Conservation (phyloP, 1,140 invertebrate species). For the Tetraneura akinire region DNA sequence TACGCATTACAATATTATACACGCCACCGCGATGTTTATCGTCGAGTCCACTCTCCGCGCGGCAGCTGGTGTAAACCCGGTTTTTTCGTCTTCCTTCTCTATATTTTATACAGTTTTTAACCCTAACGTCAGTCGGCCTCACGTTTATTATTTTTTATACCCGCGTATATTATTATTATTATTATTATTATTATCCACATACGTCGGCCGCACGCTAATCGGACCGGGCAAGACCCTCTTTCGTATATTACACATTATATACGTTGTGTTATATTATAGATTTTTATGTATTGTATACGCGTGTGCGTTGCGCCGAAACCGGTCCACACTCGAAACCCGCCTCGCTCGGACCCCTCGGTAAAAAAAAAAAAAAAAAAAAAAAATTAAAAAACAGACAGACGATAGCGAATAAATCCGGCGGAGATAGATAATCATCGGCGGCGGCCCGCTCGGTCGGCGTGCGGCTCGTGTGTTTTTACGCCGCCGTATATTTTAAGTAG, state of each 20-base stretch:
- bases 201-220: background rate
- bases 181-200: no score
- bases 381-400: conserved; percentile 28
- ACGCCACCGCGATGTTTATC: conserved; percentile 31
- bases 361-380: no score
- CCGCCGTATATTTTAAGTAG: no score
- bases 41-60: background rate
- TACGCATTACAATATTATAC: no score
- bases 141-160: background rate
- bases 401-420: conserved; percentile 45
- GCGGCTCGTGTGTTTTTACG: conserved; percentile 21
- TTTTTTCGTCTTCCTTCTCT: conserved; percentile 13
- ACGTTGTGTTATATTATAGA: background rate
- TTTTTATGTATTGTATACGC: background rate
- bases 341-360: conserved; percentile 24
- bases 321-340: conserved; percentile 38
- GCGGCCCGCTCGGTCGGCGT: background rate
- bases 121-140: conserved; percentile 19
- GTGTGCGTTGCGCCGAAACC: conserved; percentile 30
- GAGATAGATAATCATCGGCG: conserved; percentile 40
- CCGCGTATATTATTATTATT: background rate
- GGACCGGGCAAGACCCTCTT: conserved; percentile 35
- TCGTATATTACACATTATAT: background rate
- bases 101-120: background rate
- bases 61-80: conserved; percentile 31